Percentiles rank a stretch among this genome's conserved stretches.
Evolutionary conservation across 2,113 vertebrate genomes (phyloP).

Genomic region (Panthera leo): DNA sequence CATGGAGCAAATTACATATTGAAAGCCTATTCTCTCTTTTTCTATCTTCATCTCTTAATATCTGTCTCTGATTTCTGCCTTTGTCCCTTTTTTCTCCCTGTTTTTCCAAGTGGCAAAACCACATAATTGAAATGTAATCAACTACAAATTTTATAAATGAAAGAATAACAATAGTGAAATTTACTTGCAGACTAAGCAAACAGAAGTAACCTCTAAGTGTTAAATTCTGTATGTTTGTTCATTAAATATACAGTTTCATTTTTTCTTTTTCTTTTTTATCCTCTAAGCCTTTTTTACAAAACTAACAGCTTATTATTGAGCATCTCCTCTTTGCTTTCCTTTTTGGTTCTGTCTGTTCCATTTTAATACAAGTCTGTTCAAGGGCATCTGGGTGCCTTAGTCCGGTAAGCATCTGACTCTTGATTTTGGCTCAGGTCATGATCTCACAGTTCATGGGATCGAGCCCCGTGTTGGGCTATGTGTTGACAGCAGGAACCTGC

Average conservation of each 20-base stretch:
- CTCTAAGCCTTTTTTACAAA: slow-evolving; percentile 86
- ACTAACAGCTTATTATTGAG: slow-evolving; percentile 91
- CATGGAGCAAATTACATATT: neutral
- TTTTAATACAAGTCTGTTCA: slow-evolving; percentile 78
- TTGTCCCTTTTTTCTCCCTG: neutral
- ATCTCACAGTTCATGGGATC: too few relatives aligned
- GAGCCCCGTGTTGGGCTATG: too few relatives aligned
- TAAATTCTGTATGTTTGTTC: slow-evolving; percentile 88
- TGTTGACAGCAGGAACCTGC: too few relatives aligned
- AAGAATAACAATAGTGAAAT: slow-evolving; percentile 94
- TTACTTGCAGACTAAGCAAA: slow-evolving; percentile 91
- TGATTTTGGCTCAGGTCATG: too few relatives aligned
- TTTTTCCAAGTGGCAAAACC: neutral
- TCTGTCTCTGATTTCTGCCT: neutral
- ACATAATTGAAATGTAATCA: slow-evolving; percentile 1
- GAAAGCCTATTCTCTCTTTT: neutral
- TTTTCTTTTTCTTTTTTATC: slow-evolving; percentile 69
- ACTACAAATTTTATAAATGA: slow-evolving; percentile 64
- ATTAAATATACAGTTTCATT: slow-evolving; percentile 25
- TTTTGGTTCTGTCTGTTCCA: slow-evolving; percentile 77
- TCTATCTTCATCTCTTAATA: neutral
- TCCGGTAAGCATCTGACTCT: too few relatives aligned
- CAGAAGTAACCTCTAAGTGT: slow-evolving; percentile 90
- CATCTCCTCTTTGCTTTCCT: slow-evolving; percentile 89
- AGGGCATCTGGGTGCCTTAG: too few relatives aligned